These are phyloP conservation scores for Pterostichus niger DNA, from an alignment of 2,888 invertebrate genomes.

Conservation along the genomic window DNA sequence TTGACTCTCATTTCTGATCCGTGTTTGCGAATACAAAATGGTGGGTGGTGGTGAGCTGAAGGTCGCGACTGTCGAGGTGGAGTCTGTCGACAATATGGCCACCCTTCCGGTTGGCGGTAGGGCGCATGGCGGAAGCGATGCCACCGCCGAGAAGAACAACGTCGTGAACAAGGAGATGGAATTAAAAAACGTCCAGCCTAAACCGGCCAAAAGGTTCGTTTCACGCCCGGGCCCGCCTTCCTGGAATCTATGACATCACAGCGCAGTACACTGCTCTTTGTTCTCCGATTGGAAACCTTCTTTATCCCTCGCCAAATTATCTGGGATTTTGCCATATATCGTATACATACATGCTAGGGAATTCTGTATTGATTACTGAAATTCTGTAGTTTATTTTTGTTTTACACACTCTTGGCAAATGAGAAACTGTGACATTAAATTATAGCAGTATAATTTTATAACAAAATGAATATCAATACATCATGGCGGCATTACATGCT, in stretches of 20 bases:
- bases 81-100: slow-evolving; percentile 93
- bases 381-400: no score
- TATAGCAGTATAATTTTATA: no score
- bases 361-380: not conserved
- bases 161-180: slow-evolving; percentile 93
- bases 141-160: slow-evolving; percentile 89
- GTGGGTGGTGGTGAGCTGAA: slow-evolving; percentile 89
- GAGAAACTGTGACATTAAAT: no score
- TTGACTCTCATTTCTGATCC: slow-evolving; percentile 45
- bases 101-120: slow-evolving; percentile 89
- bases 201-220: slow-evolving; percentile 88
- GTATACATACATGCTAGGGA: not conserved
- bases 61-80: slow-evolving; percentile 93
- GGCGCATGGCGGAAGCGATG: slow-evolving; percentile 83
- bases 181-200: slow-evolving; percentile 90
- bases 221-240: not conserved
- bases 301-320: slow-evolving; percentile 16
- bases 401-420: no score
- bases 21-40: slow-evolving; percentile 75
- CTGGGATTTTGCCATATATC: not conserved
- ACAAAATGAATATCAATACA: not conserved
- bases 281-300: not conserved
- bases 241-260: not conserved
- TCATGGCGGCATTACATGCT: slow-evolving; percentile 5
- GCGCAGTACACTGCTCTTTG: slow-evolving; percentile 15